These are phyloP conservation scores for Fratercula arctica DNA, from an alignment of 2,797 vertebrate species.

Conservation along the genomic window DNA sequence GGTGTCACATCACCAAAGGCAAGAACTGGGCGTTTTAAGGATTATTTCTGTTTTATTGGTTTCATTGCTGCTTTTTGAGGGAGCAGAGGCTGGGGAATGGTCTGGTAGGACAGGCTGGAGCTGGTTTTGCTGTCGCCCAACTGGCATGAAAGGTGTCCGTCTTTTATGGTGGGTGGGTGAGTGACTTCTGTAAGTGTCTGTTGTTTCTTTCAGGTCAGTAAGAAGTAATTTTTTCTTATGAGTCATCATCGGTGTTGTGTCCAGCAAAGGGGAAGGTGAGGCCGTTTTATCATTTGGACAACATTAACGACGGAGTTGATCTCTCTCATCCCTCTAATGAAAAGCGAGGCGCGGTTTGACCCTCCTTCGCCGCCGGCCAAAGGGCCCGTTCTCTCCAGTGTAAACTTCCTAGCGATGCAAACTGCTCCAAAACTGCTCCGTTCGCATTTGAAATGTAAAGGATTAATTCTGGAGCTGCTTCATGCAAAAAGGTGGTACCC, in stretches of 20 bases:
- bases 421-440: background rate
- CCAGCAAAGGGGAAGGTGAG: conserved; percentile 72
- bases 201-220: conserved; percentile 62
- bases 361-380: background rate
- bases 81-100: conserved; percentile 13
- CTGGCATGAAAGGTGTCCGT: conserved; percentile 48
- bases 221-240: conserved; percentile 61
- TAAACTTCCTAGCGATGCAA: background rate
- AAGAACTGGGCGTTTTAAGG: background rate
- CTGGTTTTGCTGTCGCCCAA: conserved; percentile 59
- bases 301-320: background rate
- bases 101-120: conserved; percentile 47
- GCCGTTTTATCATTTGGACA: conserved; percentile 51
- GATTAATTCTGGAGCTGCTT: background rate
- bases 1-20: background rate
- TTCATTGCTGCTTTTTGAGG: background rate
- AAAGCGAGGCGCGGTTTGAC: background rate
- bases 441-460: background rate
- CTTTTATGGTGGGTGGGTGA: conserved; percentile 73
- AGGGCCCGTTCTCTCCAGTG: background rate
- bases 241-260: conserved; percentile 51
- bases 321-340: conserved; percentile 3
- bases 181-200: conserved; percentile 65
- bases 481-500: background rate
- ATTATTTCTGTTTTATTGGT: conserved; percentile 64